A percentile compares a stretch with the other conserved stretches of the same genome.
These are phyloP conservation scores for Ephialtes manifestator DNA, from an alignment of 2,888 invertebrate species.

Conservation along the genomic window DNA sequence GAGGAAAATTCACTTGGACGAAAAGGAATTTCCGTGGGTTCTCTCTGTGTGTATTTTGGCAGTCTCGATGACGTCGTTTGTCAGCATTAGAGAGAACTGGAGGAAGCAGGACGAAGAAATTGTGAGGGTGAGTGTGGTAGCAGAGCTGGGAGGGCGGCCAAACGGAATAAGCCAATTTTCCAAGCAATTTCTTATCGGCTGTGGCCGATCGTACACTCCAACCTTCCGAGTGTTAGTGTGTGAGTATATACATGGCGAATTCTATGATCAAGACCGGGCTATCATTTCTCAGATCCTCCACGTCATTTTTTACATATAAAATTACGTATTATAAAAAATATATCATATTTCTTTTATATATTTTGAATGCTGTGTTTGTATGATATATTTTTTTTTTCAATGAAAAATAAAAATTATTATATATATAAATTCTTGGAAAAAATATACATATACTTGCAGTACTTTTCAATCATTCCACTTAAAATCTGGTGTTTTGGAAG, in stretches of 20 bases:
- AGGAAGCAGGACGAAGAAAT: constrained; percentile 49
- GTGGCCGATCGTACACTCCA: constrained; percentile 75
- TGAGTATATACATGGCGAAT: constrained; percentile 1
- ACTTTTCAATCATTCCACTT: too few species aligned
- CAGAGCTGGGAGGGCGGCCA: constrained; percentile 72
- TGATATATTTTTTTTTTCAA: too few species aligned
- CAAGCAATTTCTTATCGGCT: constrained; percentile 83
- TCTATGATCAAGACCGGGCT: neutral
- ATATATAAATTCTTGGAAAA: too few species aligned
- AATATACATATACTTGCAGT: too few species aligned
- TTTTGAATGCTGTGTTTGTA: too few species aligned
- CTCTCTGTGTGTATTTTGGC: constrained; percentile 39
- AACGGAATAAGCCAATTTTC: constrained; percentile 84
- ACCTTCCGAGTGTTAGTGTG: neutral
- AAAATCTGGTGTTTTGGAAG: too few species aligned
- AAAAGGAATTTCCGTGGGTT: constrained; percentile 18
- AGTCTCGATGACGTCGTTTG: constrained; percentile 79
- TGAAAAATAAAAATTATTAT: too few species aligned
- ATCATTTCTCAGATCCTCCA: too few species aligned
- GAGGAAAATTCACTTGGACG: constrained; percentile 4
- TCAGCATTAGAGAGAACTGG: constrained; percentile 76
- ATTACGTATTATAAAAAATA: too few species aligned
- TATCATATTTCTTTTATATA: too few species aligned
- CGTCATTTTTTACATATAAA: too few species aligned
- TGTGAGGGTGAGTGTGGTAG: constrained; percentile 37